Conservation (phyloP, 2,888 invertebrate species). For the Gisinianus flammeolus region DNA sequence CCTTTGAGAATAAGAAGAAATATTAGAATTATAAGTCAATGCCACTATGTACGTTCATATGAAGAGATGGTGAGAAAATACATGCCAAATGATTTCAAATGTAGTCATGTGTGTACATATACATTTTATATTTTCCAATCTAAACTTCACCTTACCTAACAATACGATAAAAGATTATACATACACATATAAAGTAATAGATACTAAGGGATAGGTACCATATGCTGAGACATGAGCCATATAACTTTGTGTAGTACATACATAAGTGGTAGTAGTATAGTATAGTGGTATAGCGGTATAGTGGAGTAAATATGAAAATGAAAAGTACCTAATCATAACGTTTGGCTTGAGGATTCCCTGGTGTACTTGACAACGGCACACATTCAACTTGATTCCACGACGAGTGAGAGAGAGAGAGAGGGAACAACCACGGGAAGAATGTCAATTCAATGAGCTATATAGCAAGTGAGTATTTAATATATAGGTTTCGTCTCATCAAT, state of each 20-base stretch:
- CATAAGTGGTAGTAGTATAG: neutral
- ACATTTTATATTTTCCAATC: no score
- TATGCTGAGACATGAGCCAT: neutral
- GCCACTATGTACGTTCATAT: constrained; percentile 13
- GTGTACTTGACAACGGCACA: constrained; percentile 38
- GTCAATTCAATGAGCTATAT: constrained; percentile 28
- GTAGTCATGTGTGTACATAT: no score
- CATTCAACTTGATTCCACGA: constrained; percentile 22
- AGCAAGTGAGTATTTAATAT: neutral
- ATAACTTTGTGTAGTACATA: neutral
- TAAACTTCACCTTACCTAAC: neutral
- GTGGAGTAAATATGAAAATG: neutral
- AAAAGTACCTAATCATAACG: constrained; percentile 10
- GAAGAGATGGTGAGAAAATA: no score
- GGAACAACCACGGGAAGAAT: constrained; percentile 31
- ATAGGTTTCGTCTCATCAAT: neutral
- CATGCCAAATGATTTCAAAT: neutral
- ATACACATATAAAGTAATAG: neutral
- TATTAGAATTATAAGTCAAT: constrained; percentile 32
- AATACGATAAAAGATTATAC: neutral
- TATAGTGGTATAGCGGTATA: no score
- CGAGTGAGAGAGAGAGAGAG: constrained; percentile 15
- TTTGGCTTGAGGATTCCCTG: constrained; percentile 26
- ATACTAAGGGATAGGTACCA: no score
- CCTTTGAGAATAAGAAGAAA: no score